Base-by-base conservation (phyloP, 35 echinoderm and acorn worm species). In the Ophioderma brevispina region DNA sequence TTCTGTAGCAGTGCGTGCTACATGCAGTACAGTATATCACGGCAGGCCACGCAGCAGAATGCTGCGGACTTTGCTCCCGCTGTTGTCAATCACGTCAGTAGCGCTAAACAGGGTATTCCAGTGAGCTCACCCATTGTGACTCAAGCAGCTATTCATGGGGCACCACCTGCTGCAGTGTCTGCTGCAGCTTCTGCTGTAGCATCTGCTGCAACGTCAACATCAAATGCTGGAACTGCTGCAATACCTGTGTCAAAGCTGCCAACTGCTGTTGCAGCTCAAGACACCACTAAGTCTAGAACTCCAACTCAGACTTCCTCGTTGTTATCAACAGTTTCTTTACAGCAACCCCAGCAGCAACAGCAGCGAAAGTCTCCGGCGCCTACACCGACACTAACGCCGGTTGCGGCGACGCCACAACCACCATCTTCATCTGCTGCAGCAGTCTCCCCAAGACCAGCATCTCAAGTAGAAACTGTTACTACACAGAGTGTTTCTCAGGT, bases 1-100 rank as follows among this genome's bases (percentile, higher is more conserved):
- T 98, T 98, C 79, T 98, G 96, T 82, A 99, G 97, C 70, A 93
- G 94, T 39, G 92, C 78, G 36, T 99, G 97, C 85, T 99, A 95
- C 75, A 95, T 99, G 93, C 97, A 99, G 85, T 95, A 87, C 76
- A 95, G 90, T 1, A 95, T 99, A 39, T 92, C 97, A 38, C 10
- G 59, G 23, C 94, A 93, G 64, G 75, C 88, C 55, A 85, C 93
- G 2, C 94, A 93, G 81, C 35, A 31, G 43, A 78, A 32, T 32
- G 8, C 50, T 10, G 23, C 77, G 46, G 76, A 75, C 37, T 64
- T 70, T 19, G 82, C 92, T 46, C 89, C 81, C 1, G 82, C 89
- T 1, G 93, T 95, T 1, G 93, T 95, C 30, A 95, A 91, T 55
- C 93, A 95, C 46, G 75, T 84, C 18, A 95, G n/a, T 70, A 70